These are phyloP conservation scores for Cybosia mesomella DNA, from an alignment of 2,888 invertebrate genomes.

Conservation along the genomic window DNA sequence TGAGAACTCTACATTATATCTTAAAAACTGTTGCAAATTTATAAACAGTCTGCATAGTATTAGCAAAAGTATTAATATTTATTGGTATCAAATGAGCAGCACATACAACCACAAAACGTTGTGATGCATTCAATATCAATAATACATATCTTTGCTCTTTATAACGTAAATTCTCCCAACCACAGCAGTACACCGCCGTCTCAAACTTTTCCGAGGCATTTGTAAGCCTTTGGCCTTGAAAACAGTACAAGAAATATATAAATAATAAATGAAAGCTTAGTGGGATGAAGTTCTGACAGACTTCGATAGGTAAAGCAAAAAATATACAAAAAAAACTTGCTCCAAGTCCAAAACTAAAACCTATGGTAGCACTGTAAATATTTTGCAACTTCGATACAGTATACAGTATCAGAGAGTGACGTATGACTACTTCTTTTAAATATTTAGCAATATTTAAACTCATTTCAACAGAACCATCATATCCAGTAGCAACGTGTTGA, in stretches of 20 bases:
- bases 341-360: slow-evolving; percentile 51
- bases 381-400: slow-evolving; percentile 54
- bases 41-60: slow-evolving; percentile 59
- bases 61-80: slow-evolving; percentile 57
- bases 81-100: slow-evolving; percentile 59
- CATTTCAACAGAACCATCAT: slow-evolving; percentile 32
- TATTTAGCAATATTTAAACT: slow-evolving; percentile 31
- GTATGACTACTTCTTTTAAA: slow-evolving; percentile 43
- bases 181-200: slow-evolving; percentile 58
- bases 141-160: slow-evolving; percentile 52
- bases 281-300: slow-evolving; percentile 53
- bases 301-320: slow-evolving; percentile 55
- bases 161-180: slow-evolving; percentile 59
- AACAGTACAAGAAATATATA: slow-evolving; percentile 61
- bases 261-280: slow-evolving; percentile 50
- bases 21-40: slow-evolving; percentile 60
- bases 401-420: slow-evolving; percentile 50
- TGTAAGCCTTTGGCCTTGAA: slow-evolving; percentile 59
- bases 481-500: slow-evolving; percentile 25
- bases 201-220: slow-evolving; percentile 60
- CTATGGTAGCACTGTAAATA: slow-evolving; percentile 50
- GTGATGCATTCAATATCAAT: slow-evolving; percentile 58
- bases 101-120: slow-evolving; percentile 56
- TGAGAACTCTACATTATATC: slow-evolving; percentile 29
- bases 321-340: slow-evolving; percentile 57